Conservation (phyloP, 2,888 invertebrate species). For the Odiellus spinosus region DNA sequence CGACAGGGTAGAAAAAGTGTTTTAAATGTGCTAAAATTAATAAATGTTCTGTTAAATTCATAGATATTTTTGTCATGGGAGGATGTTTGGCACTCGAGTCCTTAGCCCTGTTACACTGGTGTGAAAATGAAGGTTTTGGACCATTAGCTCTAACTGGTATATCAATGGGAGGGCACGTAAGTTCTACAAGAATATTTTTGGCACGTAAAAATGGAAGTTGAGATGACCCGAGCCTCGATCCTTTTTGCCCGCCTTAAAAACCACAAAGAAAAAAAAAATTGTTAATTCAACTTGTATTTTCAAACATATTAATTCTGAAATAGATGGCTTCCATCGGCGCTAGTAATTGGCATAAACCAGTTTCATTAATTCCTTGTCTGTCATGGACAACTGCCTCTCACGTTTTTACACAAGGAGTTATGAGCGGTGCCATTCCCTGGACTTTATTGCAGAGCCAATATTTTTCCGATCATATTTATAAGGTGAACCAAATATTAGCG, state of each 20-base stretch:
- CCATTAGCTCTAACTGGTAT: conserved; percentile 87
- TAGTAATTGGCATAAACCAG: conserved; percentile 84
- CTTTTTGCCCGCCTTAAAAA: too few relatives aligned
- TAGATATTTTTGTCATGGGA: conserved; percentile 99
- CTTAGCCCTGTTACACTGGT: conserved; percentile 81
- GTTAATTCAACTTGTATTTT: too few relatives aligned
- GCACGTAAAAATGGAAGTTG: too few relatives aligned
- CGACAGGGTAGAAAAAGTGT: too few relatives aligned
- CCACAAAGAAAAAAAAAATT: too few relatives aligned
- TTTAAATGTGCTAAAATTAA: too few relatives aligned
- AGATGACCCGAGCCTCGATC: too few relatives aligned
- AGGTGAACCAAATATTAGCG: too few relatives aligned
- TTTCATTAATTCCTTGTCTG: conserved; percentile 83
- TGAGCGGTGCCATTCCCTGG: conserved; percentile 92
- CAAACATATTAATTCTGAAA: too few relatives aligned
- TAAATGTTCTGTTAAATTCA: conserved; percentile 86
- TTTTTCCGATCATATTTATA: conserved; percentile 57
- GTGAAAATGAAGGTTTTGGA: conserved; percentile 72
- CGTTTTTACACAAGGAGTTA: conserved; percentile 90
- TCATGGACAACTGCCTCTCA: conserved; percentile 95
- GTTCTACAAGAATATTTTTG: conserved; percentile 27
- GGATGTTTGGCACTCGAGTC: conserved; percentile 88
- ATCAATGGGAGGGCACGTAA: conserved; percentile 95
- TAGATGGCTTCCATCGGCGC: conserved; percentile 97
- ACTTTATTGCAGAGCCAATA: conserved; percentile 74